Evolutionary conservation across 2,888 invertebrate species (phyloP).

Genomic region (Nomada ruficornis): DNA sequence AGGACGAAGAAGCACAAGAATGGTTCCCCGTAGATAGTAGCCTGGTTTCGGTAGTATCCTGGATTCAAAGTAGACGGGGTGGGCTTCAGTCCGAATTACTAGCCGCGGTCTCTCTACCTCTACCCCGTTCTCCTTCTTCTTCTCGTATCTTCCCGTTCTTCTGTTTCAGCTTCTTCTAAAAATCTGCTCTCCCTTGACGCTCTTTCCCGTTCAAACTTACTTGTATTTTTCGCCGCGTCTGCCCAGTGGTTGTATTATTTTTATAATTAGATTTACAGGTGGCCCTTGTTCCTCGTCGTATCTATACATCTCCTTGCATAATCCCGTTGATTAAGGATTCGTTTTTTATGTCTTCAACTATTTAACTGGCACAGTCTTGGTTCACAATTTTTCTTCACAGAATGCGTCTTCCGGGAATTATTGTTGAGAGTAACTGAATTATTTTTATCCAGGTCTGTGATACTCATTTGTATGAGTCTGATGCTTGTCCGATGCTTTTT

Average conservation of each 20-base stretch:
- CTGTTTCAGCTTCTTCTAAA: neutral
- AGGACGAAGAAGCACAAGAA: constrained; percentile 61
- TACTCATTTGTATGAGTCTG: too few species aligned
- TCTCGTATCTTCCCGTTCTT: constrained; percentile 31
- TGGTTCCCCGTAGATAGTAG: constrained; percentile 56
- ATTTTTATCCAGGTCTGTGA: too few species aligned
- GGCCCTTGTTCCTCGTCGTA: neutral
- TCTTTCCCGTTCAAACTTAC: neutral
- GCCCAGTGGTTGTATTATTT: constrained; percentile 18
- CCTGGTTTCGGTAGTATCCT: constrained; percentile 51
- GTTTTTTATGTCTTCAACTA: neutral
- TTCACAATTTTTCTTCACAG: constrained; percentile 15
- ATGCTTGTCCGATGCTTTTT: neutral
- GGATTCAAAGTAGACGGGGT: constrained; percentile 57
- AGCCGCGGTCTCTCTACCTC: constrained; percentile 35
- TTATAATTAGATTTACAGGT: constrained; percentile 23
- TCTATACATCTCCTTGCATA: neutral
- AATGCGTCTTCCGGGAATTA: too few species aligned
- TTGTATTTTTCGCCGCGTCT: neutral
- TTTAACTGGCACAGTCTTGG: constrained; percentile 7
- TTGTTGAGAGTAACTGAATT: too few species aligned
- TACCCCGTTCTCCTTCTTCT: constrained; percentile 18
- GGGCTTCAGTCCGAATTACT: constrained; percentile 64
- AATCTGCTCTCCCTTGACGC: neutral
- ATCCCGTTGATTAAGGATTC: constrained; percentile 21